A percentile compares a stretch with the other conserved stretches of the same genome.
These are phyloP conservation scores for Kryptolebias ocellatus DNA, from an alignment of 2,797 vertebrate genomes.

Conservation along the genomic window DNA sequence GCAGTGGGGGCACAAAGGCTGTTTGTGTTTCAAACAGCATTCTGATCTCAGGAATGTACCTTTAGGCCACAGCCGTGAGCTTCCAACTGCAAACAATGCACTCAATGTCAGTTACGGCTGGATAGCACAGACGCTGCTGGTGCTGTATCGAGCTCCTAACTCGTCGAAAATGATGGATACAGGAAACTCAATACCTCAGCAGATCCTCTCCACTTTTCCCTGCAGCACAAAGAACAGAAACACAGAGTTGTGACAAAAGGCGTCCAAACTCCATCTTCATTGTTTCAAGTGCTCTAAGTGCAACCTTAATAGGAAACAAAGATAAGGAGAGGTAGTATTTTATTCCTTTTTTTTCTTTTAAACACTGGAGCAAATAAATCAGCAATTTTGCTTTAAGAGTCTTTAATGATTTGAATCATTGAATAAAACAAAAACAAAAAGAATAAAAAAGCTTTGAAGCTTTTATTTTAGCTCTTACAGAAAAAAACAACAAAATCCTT, in stretches of 20 bases:
- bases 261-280: conserved; percentile 42
- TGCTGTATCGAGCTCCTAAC: conserved; percentile 81
- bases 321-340: conserved; percentile 5
- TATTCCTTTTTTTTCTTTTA: conserved; percentile 11
- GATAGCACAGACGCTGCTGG: conserved; percentile 81
- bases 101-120: conserved; percentile 90
- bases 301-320: conserved; percentile 44
- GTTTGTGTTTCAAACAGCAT: conserved; percentile 88
- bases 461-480: conserved; percentile 38
- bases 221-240: conserved; percentile 74
- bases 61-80: conserved; percentile 84
- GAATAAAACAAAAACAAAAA: neutral
- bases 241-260: conserved; percentile 73
- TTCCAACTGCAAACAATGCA: conserved; percentile 85
- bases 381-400: neutral
- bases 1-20: conserved; percentile 85
- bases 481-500: conserved; percentile 48
- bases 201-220: conserved; percentile 80
- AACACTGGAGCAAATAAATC: conserved; percentile 18
- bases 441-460: neutral
- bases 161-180: conserved; percentile 91
- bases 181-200: conserved; percentile 86
- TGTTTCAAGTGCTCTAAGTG: conserved; percentile 46
- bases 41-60: conserved; percentile 90
- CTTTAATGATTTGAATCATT: conserved; percentile 4